Percentiles rank a stretch among this genome's conserved stretches.
Evolutionary conservation across 2,888 invertebrate species (phyloP).

Genomic region (Herminia tarsipennalis): DNA sequence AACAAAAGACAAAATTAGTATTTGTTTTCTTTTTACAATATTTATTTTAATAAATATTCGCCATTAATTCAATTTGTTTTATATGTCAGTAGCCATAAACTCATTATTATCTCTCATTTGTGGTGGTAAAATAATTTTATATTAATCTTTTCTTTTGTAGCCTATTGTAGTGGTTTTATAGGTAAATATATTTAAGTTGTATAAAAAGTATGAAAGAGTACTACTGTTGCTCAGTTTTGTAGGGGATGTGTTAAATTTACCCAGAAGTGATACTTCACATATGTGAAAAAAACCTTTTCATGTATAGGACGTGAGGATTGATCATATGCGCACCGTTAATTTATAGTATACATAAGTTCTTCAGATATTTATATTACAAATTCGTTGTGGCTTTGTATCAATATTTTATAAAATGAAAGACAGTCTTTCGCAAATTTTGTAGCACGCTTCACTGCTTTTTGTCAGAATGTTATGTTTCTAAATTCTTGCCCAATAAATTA

Average conservation of each 20-base stretch:
- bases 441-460: constrained; percentile 19
- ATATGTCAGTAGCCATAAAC: constrained; percentile 29
- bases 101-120: constrained; percentile 45
- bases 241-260: constrained; percentile 47
- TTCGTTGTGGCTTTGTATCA: constrained; percentile 5
- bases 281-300: constrained; percentile 28
- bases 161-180: constrained; percentile 69
- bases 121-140: constrained; percentile 60
- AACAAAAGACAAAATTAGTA: constrained; percentile 35
- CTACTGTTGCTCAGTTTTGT: constrained; percentile 61
- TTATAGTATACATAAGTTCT: constrained; percentile 23
- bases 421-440: constrained; percentile 7
- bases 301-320: constrained; percentile 37
- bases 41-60: constrained; percentile 21
- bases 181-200: constrained; percentile 72
- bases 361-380: constrained; percentile 17
- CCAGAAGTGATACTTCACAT: constrained; percentile 40
- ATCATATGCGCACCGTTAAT: constrained; percentile 40
- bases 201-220: constrained; percentile 62
- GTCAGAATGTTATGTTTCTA: constrained; percentile 16
- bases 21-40: constrained; percentile 23
- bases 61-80: constrained; percentile 17
- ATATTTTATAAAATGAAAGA: constrained; percentile 2
- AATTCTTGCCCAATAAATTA: constrained; percentile 26
- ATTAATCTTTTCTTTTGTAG: constrained; percentile 59